Base-by-base conservation (phyloP, 1,140 invertebrate genomes). In the Aphelenchoides besseyi region DNA sequence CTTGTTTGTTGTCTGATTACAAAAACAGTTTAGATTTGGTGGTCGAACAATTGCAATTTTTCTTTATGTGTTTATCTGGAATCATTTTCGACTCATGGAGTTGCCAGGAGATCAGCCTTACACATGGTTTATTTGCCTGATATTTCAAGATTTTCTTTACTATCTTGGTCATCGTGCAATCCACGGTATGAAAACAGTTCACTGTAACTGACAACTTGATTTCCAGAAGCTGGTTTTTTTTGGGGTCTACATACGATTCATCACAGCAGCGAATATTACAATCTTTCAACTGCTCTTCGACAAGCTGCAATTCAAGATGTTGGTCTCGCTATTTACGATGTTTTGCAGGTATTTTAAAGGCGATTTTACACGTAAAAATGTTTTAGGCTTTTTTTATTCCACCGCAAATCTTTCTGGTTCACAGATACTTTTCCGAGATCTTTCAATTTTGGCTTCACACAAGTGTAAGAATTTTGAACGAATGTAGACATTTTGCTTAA, bases 211-310 rank as follows among this genome's bases (percentile, higher is more conserved):
- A 23, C 9, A 30, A 8, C 12, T 67, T 36, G 2, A 26, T 55
- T 79, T 84, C n/a, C 81, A 88, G 87, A 95, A 85, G 86, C 94
- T 8, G 92, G 94, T 84, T 89, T 97, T 71, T 87, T 96, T 62
- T 97, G 94, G 93, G 91, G 92, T 0, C 90, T 92, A 71, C 94
- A 97, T 86, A 93, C 96, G 86, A 92, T 94, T 0, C 94, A 97
- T 85, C 94, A 97, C 80, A 95, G 92, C 79, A 94, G 92, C 16
- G 94, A 97, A 85, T 93, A 96, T 80, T 96, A 93, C 85, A 95
- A 95, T 86, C 87, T 95, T 77, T 90, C 91, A 12, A 92, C 93
- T 33, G 82, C 82, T 1, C 67, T 83, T 12, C 67, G 82, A 18
- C 82, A 83, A 71, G 82, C 82, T 26, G 82, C 82, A 12, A 84